Evolutionary conservation across 2,113 vertebrate species (phyloP).

Genomic region (Leptosomus discolor): DNA sequence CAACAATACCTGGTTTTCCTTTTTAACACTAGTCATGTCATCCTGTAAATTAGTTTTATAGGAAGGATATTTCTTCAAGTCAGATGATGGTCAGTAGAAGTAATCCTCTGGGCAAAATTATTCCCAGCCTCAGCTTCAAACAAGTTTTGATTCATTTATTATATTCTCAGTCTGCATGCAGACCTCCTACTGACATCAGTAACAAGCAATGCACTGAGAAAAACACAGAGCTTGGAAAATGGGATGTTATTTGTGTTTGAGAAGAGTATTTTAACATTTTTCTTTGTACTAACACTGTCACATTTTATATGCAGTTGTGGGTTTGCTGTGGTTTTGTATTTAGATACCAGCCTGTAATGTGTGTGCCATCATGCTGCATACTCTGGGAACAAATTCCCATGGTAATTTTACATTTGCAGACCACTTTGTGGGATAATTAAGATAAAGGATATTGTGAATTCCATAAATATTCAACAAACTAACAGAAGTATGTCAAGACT

Average conservation of each 20-base stretch:
- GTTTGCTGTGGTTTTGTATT: slow-evolving; percentile 24
- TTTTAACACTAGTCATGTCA: not conserved
- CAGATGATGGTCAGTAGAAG: slow-evolving; percentile 24
- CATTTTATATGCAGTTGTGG: slow-evolving; percentile 1
- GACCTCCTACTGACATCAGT: not conserved
- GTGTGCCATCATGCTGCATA: not conserved
- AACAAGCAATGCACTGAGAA: not conserved
- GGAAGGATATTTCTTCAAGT: slow-evolving; percentile 14
- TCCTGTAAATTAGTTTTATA: slow-evolving; percentile 38
- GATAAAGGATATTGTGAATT: not conserved
- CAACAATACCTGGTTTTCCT: not conserved
- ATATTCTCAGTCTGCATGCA: not conserved
- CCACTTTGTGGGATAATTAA: not conserved
- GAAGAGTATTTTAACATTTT: slow-evolving; percentile 3
- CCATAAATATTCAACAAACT: not conserved
- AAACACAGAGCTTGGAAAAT: slow-evolving; percentile 40
- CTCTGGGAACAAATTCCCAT: not conserved
- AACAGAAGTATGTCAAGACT: not conserved
- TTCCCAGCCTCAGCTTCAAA: slow-evolving; percentile 1
- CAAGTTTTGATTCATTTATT: slow-evolving; percentile 36
- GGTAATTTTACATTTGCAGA: not conserved
- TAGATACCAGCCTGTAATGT: not conserved
- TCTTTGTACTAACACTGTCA: slow-evolving; percentile 1
- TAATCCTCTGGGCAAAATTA: slow-evolving; percentile 38
- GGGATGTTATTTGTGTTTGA: slow-evolving; percentile 7